These are phyloP conservation scores for Sycophila sp. DNA, from an alignment of 1,140 invertebrate species.

Conservation along the genomic window DNA sequence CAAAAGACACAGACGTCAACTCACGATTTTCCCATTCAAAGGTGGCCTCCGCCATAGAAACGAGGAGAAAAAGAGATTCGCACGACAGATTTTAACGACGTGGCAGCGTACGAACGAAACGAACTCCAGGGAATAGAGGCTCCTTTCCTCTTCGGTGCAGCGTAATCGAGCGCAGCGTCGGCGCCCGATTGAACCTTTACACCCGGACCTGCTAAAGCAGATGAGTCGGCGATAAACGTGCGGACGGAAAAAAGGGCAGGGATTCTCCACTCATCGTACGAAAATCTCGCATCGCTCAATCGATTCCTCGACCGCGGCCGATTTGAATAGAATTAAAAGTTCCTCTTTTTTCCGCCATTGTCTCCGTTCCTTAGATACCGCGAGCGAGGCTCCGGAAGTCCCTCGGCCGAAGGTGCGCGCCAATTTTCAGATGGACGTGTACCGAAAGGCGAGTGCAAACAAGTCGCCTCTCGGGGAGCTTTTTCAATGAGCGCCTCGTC, in stretches of 20 bases:
- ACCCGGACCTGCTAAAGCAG: not conserved
- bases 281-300: not conserved
- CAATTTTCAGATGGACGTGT: slow-evolving; percentile 52
- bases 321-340: slow-evolving; percentile 19
- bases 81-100: slow-evolving; percentile 43
- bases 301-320: not conserved
- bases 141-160: not conserved
- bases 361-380: not conserved
- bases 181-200: not conserved
- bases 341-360: not conserved
- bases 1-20: slow-evolving; percentile 29
- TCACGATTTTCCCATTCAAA: not conserved
- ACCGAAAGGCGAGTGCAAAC: slow-evolving; percentile 54
- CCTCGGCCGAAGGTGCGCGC: slow-evolving; percentile 44
- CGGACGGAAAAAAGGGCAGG: no score
- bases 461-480: slow-evolving; percentile 43
- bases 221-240: not conserved
- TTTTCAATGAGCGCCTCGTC: slow-evolving; percentile 36
- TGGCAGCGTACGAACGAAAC: slow-evolving; percentile 23
- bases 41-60: slow-evolving; percentile 34
- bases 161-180: no score
- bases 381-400: slow-evolving; percentile 46
- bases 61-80: slow-evolving; percentile 35
- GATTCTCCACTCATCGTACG: no score
- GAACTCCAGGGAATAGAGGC: not conserved